These are phyloP conservation scores for Embiotoca jacksoni DNA, from an alignment of 2,113 vertebrate genomes.

Conservation along the genomic window DNA sequence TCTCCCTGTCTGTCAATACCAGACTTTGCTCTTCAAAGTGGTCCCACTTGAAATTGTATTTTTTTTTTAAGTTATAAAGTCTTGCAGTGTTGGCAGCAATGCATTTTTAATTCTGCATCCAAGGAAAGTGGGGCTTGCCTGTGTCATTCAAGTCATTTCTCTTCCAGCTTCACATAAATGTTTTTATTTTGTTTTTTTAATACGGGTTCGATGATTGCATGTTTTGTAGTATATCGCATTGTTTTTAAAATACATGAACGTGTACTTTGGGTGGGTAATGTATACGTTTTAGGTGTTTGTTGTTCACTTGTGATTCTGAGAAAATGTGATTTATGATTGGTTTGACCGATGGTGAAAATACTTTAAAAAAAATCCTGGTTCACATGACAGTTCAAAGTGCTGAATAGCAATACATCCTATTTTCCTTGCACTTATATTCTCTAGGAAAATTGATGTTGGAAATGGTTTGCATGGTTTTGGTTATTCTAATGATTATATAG, in stretches of 20 bases:
- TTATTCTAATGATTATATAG: neutral
- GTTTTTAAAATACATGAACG: too few species aligned
- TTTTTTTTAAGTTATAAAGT: constrained; percentile 16
- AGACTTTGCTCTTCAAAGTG: constrained; percentile 60
- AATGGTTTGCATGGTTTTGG: neutral
- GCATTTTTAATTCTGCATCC: neutral
- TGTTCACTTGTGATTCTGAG: too few species aligned
- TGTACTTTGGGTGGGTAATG: too few species aligned
- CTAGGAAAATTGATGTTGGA: neutral
- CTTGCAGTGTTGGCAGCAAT: neutral
- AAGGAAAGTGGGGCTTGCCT: neutral
- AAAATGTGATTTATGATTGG: neutral
- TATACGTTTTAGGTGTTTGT: too few species aligned
- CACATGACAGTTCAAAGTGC: neutral
- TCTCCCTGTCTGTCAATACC: constrained; percentile 44
- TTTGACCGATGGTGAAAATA: neutral
- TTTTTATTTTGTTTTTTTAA: neutral
- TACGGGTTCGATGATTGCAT: neutral
- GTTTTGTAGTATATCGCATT: too few species aligned
- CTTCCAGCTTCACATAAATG: neutral
- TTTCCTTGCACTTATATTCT: neutral
- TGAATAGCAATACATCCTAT: neutral
- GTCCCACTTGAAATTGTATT: constrained; percentile 33
- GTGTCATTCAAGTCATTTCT: constrained; percentile 2
- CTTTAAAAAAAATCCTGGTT: neutral